These are phyloP conservation scores for Thunnus maccoyii DNA, from an alignment of 2,113 vertebrate genomes.

Conservation along the genomic window DNA sequence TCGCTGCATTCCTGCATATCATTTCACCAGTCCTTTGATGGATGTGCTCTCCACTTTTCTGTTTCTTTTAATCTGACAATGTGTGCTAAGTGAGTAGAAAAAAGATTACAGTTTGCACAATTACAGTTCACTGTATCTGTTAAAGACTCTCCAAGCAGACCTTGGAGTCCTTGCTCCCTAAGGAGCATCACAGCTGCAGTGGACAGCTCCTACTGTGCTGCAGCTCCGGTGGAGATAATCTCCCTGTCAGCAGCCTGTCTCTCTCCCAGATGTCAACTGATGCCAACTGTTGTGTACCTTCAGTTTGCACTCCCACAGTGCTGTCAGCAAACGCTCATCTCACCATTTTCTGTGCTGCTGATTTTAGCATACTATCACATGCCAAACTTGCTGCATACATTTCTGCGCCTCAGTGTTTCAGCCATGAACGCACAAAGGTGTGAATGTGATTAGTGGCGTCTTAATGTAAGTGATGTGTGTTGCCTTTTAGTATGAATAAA, in stretches of 20 bases:
- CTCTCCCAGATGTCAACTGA: slow-evolving; percentile 68
- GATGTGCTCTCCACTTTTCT: slow-evolving; percentile 19
- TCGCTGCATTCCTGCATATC: slow-evolving; percentile 35
- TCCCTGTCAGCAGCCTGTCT: slow-evolving; percentile 79
- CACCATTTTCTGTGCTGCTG: slow-evolving; percentile 41
- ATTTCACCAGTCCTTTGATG: slow-evolving; percentile 36
- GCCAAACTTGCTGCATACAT: slow-evolving; percentile 22
- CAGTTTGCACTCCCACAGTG: slow-evolving; percentile 58
- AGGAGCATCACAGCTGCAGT: slow-evolving; percentile 63
- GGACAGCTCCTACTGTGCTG: slow-evolving; percentile 68
- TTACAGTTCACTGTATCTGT: slow-evolving; percentile 44
- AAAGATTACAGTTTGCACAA: slow-evolving; percentile 37
- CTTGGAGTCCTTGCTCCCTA: slow-evolving; percentile 56
- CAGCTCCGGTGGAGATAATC: slow-evolving; percentile 77
- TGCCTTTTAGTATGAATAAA: slow-evolving; percentile 23
- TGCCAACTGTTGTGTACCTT: slow-evolving; percentile 69
- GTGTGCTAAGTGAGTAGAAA: slow-evolving; percentile 38
- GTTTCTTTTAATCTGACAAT: slow-evolving; percentile 19
- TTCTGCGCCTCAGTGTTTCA: neutral
- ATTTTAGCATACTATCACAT: slow-evolving; percentile 29
- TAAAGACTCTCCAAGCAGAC: slow-evolving; percentile 51
- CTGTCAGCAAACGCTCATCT: slow-evolving; percentile 66
- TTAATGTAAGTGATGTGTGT: neutral
- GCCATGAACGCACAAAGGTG: neutral
- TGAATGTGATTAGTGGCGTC: slow-evolving; percentile 25